phyloP scores from a whole-genome alignment of 2,113 vertebrate species.

The Terrapene triunguis region DNA sequence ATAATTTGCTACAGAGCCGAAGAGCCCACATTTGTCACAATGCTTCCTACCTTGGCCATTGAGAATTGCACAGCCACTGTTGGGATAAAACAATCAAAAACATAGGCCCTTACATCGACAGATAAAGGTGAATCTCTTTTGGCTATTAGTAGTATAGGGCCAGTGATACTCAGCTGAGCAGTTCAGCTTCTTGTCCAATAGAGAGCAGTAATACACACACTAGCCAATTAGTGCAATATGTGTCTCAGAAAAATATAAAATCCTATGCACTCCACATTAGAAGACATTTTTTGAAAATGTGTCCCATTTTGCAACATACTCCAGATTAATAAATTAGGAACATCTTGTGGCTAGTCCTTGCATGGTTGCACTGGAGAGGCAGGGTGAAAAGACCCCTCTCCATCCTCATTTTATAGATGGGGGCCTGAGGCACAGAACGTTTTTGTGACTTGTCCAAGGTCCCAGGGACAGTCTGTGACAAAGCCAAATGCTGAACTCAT shows the following conservation, averaged over 20 bases:
- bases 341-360: background rate
- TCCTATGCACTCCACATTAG: background rate
- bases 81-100: background rate
- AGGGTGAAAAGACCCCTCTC: background rate
- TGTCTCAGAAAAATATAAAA: background rate
- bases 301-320: background rate
- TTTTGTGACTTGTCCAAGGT: background rate
- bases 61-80: background rate
- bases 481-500: background rate
- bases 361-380: background rate
- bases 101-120: background rate
- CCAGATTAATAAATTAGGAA: background rate
- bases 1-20: background rate
- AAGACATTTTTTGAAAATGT: background rate
- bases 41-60: background rate
- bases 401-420: background rate
- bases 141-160: background rate
- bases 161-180: background rate
- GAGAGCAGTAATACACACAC: background rate
- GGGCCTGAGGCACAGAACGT: background rate
- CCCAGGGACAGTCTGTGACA: background rate
- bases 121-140: background rate
- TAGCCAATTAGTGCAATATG: background rate
- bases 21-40: background rate
- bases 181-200: background rate